phyloP scores from a whole-genome alignment of 2,113 vertebrate species.

The Pagrus major region DNA sequence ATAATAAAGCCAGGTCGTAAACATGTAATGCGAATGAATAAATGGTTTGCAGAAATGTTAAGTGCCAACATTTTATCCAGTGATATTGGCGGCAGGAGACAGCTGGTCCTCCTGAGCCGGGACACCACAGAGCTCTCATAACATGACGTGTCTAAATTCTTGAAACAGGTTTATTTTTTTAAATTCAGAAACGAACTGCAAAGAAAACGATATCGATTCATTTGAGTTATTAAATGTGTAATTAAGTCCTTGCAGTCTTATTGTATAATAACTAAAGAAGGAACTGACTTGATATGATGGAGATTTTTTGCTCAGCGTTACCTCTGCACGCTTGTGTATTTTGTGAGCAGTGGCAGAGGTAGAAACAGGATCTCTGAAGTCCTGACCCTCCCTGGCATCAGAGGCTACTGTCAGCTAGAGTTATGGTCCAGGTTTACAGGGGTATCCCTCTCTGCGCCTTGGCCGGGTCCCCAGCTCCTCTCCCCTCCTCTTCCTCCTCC shows the following conservation, averaged over 20 bases:
- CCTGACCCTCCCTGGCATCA: conserved; percentile 24
- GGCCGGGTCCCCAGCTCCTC: conserved; percentile 15
- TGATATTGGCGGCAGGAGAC: no score
- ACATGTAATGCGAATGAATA: no score
- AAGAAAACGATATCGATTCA: not conserved
- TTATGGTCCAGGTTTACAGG: conserved; percentile 57
- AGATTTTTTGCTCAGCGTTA: not conserved
- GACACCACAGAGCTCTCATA: no score
- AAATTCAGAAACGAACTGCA: no score
- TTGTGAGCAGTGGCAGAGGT: conserved; percentile 7
- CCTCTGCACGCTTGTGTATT: not conserved
- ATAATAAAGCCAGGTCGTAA: no score
- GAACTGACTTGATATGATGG: not conserved
- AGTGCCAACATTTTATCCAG: no score
- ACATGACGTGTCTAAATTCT: no score
- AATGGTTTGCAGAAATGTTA: no score
- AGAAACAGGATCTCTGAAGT: conserved; percentile 27
- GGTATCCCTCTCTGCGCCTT: conserved; percentile 62
- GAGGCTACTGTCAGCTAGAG: conserved; percentile 58
- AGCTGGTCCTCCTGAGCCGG: no score
- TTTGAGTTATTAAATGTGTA: not conserved
- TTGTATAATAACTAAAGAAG: not conserved
- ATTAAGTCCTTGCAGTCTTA: not conserved
- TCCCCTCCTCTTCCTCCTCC: not conserved
- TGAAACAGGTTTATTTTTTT: no score